These are phyloP conservation scores for Campoplex capitator DNA, from an alignment of 2,888 invertebrate species.

Conservation along the genomic window DNA sequence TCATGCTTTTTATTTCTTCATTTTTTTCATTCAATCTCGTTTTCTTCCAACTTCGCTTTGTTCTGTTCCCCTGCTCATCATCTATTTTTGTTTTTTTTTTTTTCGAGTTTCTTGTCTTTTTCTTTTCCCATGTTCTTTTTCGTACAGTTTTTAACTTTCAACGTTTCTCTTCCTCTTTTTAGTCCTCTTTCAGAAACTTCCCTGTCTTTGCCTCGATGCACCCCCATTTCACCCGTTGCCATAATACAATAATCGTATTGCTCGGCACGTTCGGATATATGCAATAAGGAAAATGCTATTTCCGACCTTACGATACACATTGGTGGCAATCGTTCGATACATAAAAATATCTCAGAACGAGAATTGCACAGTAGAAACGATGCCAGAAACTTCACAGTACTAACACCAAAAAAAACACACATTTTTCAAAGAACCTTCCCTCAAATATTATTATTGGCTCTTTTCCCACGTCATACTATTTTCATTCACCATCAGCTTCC, in stretches of 20 bases:
- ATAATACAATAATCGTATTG: constrained; percentile 77
- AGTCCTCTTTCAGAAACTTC: not conserved
- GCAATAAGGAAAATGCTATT: constrained; percentile 78
- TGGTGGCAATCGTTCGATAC: constrained; percentile 40
- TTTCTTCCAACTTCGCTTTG: constrained; percentile 6
- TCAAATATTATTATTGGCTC: not conserved
- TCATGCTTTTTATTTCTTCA: not conserved
- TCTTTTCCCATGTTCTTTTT: not conserved
- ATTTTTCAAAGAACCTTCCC: not conserved
- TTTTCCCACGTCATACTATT: not conserved
- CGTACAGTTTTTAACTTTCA: constrained; percentile 20
- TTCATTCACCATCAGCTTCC: not conserved
- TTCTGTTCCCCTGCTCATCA: not conserved
- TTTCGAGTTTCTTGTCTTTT: not conserved
- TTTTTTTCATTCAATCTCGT: not conserved
- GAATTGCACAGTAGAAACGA: not conserved
- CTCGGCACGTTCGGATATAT: constrained; percentile 76
- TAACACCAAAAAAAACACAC: not conserved
- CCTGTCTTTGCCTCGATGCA: not conserved
- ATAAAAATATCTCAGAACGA: constrained; percentile 31
- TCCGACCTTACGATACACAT: constrained; percentile 58
- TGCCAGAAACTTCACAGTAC: not conserved
- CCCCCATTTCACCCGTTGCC: constrained; percentile 26
- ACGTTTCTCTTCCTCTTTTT: constrained; percentile 33
- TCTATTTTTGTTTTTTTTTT: not conserved